These are phyloP conservation scores for Mus spretus DNA, from an alignment of 2,797 vertebrate genomes.

Conservation along the genomic window DNA sequence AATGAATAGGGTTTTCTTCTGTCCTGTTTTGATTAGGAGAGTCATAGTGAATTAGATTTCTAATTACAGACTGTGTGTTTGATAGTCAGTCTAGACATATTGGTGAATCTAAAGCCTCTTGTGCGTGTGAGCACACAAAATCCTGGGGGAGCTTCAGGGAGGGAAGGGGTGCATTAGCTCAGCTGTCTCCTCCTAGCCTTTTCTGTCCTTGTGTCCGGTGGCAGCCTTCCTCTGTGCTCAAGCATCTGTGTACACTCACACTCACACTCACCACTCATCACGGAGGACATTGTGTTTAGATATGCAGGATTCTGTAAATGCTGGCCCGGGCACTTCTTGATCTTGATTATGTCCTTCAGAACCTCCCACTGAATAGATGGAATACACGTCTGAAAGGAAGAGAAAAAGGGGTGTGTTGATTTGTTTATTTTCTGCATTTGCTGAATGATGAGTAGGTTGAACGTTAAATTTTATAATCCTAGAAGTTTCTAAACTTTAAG, in stretches of 20 bases:
- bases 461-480: constrained; percentile 37
- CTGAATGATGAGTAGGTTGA: constrained; percentile 12
- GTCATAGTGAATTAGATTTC: constrained; percentile 48
- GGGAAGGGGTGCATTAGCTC: neutral
- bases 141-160: neutral
- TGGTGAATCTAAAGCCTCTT: constrained; percentile 1
- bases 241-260: neutral
- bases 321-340: neutral
- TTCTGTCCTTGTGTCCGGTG: neutral
- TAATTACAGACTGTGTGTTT: constrained; percentile 35
- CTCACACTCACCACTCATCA: neutral
- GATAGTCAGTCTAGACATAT: constrained; percentile 19
- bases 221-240: neutral
- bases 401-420: neutral
- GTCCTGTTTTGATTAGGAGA: constrained; percentile 60
- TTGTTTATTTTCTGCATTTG: neutral
- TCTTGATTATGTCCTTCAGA: neutral
- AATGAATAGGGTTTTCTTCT: constrained; percentile 38
- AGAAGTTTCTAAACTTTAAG: constrained; percentile 16
- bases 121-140: neutral
- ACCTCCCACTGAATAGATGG: neutral
- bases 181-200: neutral
- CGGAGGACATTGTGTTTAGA: neutral
- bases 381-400: neutral
- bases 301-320: neutral